These are phyloP conservation scores for Ormia ochracea DNA, from an alignment of 2,888 invertebrate genomes.

Conservation along the genomic window DNA sequence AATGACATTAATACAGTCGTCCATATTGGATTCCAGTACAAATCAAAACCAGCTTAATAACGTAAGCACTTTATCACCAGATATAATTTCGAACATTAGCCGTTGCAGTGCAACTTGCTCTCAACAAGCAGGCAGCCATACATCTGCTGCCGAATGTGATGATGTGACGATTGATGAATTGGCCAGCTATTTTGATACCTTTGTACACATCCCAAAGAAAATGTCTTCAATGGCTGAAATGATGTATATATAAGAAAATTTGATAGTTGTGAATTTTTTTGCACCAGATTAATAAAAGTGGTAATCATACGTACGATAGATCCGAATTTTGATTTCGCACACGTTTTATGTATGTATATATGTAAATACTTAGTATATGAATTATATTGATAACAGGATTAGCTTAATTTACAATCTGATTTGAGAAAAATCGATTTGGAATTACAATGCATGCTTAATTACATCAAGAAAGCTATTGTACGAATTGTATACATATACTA, in stretches of 20 bases:
- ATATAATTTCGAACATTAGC: conserved; percentile 46
- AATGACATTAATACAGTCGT: conserved; percentile 12
- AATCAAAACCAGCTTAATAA: conserved; percentile 12
- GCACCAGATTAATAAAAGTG: background rate
- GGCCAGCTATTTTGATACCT: conserved; percentile 95
- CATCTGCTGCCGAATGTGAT: conserved; percentile 79
- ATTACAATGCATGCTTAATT: too few relatives aligned
- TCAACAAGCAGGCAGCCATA: conserved; percentile 84
- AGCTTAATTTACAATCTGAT: too few relatives aligned
- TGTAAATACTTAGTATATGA: too few relatives aligned
- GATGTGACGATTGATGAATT: conserved; percentile 96
- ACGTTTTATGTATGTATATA: too few relatives aligned
- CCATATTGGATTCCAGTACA: background rate
- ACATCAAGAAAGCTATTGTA: too few relatives aligned
- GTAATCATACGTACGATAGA: background rate
- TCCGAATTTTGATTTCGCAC: too few relatives aligned
- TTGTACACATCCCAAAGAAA: conserved; percentile 97
- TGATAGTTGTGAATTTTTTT: background rate
- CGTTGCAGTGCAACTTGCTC: conserved; percentile 81
- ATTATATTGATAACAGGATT: too few relatives aligned
- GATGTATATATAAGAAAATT: conserved; percentile 90
- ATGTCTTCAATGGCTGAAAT: conserved; percentile 99
- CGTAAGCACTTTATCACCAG: conserved; percentile 25
- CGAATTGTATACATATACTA: too few relatives aligned
- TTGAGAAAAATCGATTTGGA: too few relatives aligned